A percentile compares a stretch with the other conserved stretches of the same genome.
phyloP scores from a whole-genome alignment of 53 echinoderm and acorn worm species.

The Henricia sp. region DNA sequence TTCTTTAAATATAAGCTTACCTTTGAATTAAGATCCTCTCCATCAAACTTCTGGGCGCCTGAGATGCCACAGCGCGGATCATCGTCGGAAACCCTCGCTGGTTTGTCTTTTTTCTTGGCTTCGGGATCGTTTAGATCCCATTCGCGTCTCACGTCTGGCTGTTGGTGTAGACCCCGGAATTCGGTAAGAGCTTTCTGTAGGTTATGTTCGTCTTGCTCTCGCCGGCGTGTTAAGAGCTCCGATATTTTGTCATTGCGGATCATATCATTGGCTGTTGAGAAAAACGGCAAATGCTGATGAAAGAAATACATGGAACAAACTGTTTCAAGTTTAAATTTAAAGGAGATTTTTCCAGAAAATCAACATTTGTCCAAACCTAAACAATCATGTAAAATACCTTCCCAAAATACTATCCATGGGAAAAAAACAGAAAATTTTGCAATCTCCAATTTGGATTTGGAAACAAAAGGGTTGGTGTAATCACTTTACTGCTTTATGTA shows the following conservation, averaged over 20 bases:
- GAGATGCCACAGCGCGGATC: slow-evolving; percentile 93
- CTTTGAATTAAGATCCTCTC: slow-evolving; percentile 89
- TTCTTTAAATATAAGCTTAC: too few species aligned
- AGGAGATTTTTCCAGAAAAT: too few species aligned
- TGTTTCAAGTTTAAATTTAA: too few species aligned
- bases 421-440: too few species aligned
- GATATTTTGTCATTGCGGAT: slow-evolving; percentile 95
- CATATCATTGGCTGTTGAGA: slow-evolving; percentile 85
- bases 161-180: slow-evolving; percentile 88
- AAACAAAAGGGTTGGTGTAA: too few species aligned
- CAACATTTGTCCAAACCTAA: too few species aligned
- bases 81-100: slow-evolving; percentile 90
- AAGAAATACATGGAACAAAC: too few species aligned
- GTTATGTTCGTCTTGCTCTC: slow-evolving; percentile 89
- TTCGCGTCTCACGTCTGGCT: slow-evolving; percentile 85
- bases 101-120: slow-evolving; percentile 93
- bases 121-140: slow-evolving; percentile 98
- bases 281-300: neutral
- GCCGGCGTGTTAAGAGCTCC: slow-evolving; percentile 83
- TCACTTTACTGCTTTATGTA: too few species aligned
- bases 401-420: too few species aligned
- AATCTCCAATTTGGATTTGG: too few species aligned
- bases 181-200: slow-evolving; percentile 82
- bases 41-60: slow-evolving; percentile 94
- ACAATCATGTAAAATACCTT: too few species aligned